Evolutionary conservation across 2,797 vertebrate genomes (phyloP), one percentile per base, ranked within the genome.

Genomic region (Crocodylus rhombifer): DNA sequence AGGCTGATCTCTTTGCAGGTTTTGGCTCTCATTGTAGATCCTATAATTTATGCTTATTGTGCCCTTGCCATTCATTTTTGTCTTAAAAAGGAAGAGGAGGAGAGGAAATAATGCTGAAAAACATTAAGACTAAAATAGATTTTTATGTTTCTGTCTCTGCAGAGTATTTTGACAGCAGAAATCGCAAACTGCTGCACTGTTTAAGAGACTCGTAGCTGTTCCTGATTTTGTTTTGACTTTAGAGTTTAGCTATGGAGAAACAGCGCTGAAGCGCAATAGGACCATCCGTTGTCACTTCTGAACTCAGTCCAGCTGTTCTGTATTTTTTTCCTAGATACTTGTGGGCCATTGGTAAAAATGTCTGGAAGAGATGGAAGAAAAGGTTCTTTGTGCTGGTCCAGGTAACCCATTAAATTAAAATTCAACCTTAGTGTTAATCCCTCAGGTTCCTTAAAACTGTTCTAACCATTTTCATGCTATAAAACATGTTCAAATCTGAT

Each of bases 351-450:
- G 99, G 99, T 95, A 99, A 99, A 97, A 99, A 99, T 65, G 99
- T 99, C 90, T 99, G 99, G 99, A 99, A 99, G 97, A 98, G 99
- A 96, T 99, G 99, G 99, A 99, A 99, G 98, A 99, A 99, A 95
- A 98, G 99, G 65, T 99, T 99, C 97, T 99, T 99, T 97, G 99
- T 99, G 86, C 97, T 99, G 88, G 99, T 99, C 78, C 99, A 99
- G 99, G 99, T 99, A 99, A 98, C 82, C 89, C 89, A 88, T 97
- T 95, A 94, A 96, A 82, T 74, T 90, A 74, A 33, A 87, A 91
- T 36, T 57, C 93, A 69, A 28, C 85, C 67, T 95, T 96, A 91
- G 33, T 57, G 33, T 82, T 57, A 83, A 82, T 84, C 65, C 76
- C 42, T 91, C 57, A 62, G 67, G 26, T 75, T 20, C 89, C 56